Evolutionary conservation across 2,113 vertebrate genomes (phyloP).

Genomic region (Sakesphorus luctuosus): DNA sequence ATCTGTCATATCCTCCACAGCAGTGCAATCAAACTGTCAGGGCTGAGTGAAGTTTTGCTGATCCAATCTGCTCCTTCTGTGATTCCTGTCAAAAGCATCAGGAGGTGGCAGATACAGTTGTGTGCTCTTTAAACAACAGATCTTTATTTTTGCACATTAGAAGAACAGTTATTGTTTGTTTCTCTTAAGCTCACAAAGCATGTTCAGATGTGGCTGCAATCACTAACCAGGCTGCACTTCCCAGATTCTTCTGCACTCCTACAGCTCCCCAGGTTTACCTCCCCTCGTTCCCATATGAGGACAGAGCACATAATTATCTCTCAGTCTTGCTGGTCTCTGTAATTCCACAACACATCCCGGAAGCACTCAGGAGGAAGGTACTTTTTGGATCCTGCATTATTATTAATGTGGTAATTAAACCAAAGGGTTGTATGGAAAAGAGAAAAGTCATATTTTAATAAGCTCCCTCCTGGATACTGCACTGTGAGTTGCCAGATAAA

Average conservation of each 20-base stretch:
- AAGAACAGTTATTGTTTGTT: conserved; percentile 22
- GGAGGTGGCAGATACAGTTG: conserved; percentile 57
- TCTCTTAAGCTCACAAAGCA: background rate
- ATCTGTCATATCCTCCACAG: conserved; percentile 60
- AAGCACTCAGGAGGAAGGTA: background rate
- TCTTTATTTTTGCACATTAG: conserved; percentile 26
- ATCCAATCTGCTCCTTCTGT: conserved; percentile 47
- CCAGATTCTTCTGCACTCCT: background rate
- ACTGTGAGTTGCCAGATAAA: background rate
- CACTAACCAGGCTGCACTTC: background rate
- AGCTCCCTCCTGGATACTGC: conserved; percentile 11
- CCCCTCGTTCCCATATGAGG: background rate
- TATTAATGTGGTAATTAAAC: conserved; percentile 34
- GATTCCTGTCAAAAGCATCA: conserved; percentile 47
- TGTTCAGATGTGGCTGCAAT: background rate
- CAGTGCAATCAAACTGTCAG: conserved; percentile 60
- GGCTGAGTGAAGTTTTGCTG: conserved; percentile 57
- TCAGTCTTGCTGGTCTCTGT: background rate
- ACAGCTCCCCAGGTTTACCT: background rate
- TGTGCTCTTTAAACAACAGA: conserved; percentile 48
- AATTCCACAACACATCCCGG: background rate
- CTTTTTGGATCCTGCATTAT: background rate
- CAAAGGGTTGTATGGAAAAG: background rate
- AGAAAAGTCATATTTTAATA: conserved; percentile 36
- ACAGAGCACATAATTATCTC: background rate